Conservation (phyloP, 2,113 vertebrate species). For the Tursiops truncatus region DNA sequence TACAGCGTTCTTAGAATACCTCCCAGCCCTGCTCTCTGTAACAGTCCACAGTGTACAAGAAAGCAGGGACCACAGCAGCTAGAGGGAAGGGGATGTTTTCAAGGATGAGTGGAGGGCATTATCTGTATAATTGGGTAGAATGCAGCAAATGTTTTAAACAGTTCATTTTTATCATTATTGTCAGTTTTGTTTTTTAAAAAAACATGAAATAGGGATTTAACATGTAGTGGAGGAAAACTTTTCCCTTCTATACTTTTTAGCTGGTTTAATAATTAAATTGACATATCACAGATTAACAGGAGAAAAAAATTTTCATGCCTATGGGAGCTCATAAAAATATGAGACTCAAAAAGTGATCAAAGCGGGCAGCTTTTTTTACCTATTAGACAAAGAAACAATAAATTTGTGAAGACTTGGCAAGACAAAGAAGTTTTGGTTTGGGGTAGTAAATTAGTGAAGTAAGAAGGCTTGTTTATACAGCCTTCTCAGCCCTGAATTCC, state of each 20-base stretch:
- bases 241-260: too few species aligned
- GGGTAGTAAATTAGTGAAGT: background rate
- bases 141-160: slow-evolving; percentile 62
- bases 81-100: slow-evolving; percentile 66
- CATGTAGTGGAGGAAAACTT: background rate
- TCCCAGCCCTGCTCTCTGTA: slow-evolving; percentile 41
- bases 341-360: background rate
- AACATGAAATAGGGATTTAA: slow-evolving; percentile 46
- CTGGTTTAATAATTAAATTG: background rate
- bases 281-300: background rate
- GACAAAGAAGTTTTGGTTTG: background rate
- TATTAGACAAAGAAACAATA: background rate
- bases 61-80: slow-evolving; percentile 63
- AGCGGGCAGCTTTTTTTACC: background rate
- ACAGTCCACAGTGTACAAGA: background rate
- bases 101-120: slow-evolving; percentile 42
- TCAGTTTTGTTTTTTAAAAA: slow-evolving; percentile 2
- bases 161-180: slow-evolving; percentile 52
- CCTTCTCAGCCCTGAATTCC: background rate
- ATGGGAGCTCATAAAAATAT: background rate
- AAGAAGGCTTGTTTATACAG: background rate
- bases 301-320: background rate
- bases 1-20: slow-evolving; percentile 40
- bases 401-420: background rate
- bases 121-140: slow-evolving; percentile 53